These are phyloP conservation scores for Sprattus sprattus DNA, from an alignment of 2,113 vertebrate genomes.

Conservation along the genomic window DNA sequence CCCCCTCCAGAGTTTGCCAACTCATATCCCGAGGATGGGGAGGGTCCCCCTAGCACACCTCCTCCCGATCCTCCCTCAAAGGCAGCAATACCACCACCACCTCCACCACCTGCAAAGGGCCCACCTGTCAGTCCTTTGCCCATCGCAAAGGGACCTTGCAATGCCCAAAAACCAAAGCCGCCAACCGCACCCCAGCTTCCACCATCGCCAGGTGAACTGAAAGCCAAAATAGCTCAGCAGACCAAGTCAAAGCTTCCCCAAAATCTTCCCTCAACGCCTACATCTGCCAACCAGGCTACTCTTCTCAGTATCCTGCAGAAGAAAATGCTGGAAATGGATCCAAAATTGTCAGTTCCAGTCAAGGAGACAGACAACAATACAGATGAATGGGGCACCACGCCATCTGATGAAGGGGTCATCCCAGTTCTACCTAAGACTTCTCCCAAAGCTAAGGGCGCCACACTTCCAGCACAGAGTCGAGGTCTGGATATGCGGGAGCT, in stretches of 20 bases:
- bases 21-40: conserved; percentile 36
- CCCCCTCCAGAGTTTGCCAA: conserved; percentile 91
- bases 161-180: conserved; percentile 43
- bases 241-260: conserved; percentile 37
- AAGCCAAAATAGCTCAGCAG: conserved; percentile 50
- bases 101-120: background rate
- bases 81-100: conserved; percentile 44
- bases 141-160: conserved; percentile 6
- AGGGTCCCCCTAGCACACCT: conserved; percentile 47
- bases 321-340: conserved; percentile 77
- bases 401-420: conserved; percentile 54
- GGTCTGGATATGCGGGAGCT: conserved; percentile 65
- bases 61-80: conserved; percentile 57
- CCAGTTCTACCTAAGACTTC: conserved; percentile 33
- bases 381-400: conserved; percentile 67
- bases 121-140: background rate
- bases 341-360: conserved; percentile 52
- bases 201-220: conserved; percentile 22
- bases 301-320: conserved; percentile 75
- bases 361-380: conserved; percentile 52
- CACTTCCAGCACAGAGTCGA: conserved; percentile 37
- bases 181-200: conserved; percentile 47
- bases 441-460: conserved; percentile 36
- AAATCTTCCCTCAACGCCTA: conserved; percentile 21
- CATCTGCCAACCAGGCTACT: conserved; percentile 63